Evolutionary conservation across 2,113 vertebrate species (phyloP).

Genomic region (Cyanoramphus novaezelandiae): DNA sequence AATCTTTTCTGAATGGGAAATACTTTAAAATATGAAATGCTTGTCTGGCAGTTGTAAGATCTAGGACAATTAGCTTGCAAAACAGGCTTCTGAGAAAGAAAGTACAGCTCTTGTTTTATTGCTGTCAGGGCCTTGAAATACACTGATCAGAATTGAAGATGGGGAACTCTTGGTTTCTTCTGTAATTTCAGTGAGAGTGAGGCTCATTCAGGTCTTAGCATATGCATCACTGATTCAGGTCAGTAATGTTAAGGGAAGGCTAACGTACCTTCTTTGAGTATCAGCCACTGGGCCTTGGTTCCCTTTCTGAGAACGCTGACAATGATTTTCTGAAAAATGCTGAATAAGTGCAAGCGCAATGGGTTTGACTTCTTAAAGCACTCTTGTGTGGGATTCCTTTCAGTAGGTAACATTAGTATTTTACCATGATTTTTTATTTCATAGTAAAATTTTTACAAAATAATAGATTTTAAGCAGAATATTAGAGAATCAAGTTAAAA

Average conservation of each 20-base stretch:
- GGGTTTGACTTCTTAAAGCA: not conserved
- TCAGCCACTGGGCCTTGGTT: not conserved
- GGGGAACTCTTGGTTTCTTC: not conserved
- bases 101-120: not conserved
- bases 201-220: not conserved
- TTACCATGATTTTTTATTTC: not conserved
- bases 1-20: not conserved
- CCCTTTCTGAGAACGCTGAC: not conserved
- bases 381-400: not conserved
- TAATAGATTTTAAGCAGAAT: not conserved
- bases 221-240: not conserved
- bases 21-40: not conserved
- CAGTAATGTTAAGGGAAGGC: not conserved
- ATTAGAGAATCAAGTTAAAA: not conserved
- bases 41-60: not conserved
- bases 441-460: not conserved
- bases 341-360: not conserved
- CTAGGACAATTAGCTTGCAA: not conserved
- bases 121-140: not conserved
- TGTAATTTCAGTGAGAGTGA: not conserved
- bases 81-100: not conserved
- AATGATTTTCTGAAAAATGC: not conserved
- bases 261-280: not conserved
- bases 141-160: not conserved
- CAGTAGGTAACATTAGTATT: not conserved